Evolutionary conservation across 2,888 invertebrate genomes (phyloP), one percentile per base, ranked within the genome.

Genomic region (Hypselothyrea guttata): DNA sequence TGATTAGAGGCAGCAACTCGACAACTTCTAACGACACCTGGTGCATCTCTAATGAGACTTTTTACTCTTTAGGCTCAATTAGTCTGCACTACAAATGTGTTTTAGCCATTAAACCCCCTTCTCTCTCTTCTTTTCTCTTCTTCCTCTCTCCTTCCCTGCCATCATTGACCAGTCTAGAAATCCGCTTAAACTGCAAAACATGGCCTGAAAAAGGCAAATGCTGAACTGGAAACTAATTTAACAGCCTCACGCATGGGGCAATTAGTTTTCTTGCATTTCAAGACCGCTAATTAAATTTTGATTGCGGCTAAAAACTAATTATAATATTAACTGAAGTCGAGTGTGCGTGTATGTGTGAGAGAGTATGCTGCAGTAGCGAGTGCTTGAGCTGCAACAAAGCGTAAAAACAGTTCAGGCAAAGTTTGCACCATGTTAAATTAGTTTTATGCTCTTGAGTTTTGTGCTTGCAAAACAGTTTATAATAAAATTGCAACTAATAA

Each of bases 241-340:
- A 34, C 11, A 4, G 31, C 47, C 31, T 30, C 49, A 37, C 48
- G 38, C 54, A 54, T 15, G 22, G 16, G 11, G 38, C 67, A 59
- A 53, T 51, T 67, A 51, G 18, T 31, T 51, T 34, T 5, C 28
- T 4, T 27, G 11, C 30, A 57, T 47, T 64, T 58, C 9, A 64
- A 38, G 40, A 40, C 15, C 64, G 53, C 59, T 65, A 65, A 71
- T 69, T 69, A 69, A 71, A 59, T 65, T 56, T 60, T 60, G 71
- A 69, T 56, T 47, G 45, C 71, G 18, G n/a, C 35, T 31, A 34
- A 28, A 30, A 56, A 38, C 57, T 49, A 12, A 48, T 35, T 7
- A 22, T 7, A 16, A 31, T 38, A 22, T 40, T 16, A 38, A 15
- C 5, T 27, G 40, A 1, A 27, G 4, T 16, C 33, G 33, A 44